Evolutionary conservation across 2,113 vertebrate genomes (phyloP), one percentile per base, ranked within the genome.

Genomic region (Lophochroa leadbeateri): DNA sequence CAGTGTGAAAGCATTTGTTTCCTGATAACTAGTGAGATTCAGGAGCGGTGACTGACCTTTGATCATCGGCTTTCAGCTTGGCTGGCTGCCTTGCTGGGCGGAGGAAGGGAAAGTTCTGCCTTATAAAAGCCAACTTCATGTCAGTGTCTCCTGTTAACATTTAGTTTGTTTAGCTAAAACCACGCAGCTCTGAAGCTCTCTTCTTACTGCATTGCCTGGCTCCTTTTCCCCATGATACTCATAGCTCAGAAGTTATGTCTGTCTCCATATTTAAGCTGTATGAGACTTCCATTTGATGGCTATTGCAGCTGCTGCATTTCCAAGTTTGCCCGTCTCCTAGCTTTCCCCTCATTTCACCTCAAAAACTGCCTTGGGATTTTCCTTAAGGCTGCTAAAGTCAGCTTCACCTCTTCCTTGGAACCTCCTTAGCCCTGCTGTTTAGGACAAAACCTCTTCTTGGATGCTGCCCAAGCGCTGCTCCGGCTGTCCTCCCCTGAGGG

Each of bases 41-140:
- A 60, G 95, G 82, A 93, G 93, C 4, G 8, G 86, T n/a, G 83
- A 52, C 69, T 94, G 95, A 95, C 96, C 96, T 97, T 96, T 94
- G 92, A 60, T 95, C 95, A 79, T 71, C 8, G 2, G 82, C 95
- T 90, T 93, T 92, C 88, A 63, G 72, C 92, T 76, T 93, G 96
- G 75, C 93, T 75, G 31, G 44, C 64, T 92, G 91, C 92, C 86
- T n/a, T 37, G 46, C 61, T 84, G 81, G 60, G 83, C 82, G 69
- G 78, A 94, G 86, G 88, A 80, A 83, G 72, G 92, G 70, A 91
- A 94, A 93, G 82, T 57, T 96, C 90, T 95, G 92, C 88, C 92
- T 87, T 85, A 43, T 47, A 76, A 92, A 93, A 92, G 92, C 90
- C 92, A 93, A 37, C 82, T 93, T 93, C 76, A 33, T 79, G 88